These are phyloP conservation scores for Netelia virgata DNA, from an alignment of 2,888 invertebrate species.

Conservation along the genomic window DNA sequence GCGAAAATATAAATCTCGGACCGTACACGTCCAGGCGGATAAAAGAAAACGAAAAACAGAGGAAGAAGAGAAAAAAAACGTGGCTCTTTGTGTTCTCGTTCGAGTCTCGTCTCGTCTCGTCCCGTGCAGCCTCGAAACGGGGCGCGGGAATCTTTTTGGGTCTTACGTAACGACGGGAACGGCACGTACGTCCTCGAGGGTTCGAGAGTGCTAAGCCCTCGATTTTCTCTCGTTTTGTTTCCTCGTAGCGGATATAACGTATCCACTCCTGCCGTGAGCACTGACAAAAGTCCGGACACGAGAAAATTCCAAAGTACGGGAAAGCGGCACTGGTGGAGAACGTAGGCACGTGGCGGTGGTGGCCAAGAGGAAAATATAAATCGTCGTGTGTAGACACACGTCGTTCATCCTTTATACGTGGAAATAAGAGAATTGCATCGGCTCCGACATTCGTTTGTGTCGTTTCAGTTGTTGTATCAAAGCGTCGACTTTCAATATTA, in stretches of 20 bases:
- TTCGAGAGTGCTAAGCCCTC: constrained; percentile 35
- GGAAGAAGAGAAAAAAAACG: not conserved
- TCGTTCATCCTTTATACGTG: no score
- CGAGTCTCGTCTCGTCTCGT: constrained; percentile 5
- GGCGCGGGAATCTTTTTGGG: constrained; percentile 18
- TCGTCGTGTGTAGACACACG: no score
- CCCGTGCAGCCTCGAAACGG: not conserved
- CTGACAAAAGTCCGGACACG: constrained; percentile 4
- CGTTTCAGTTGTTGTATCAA: no score
- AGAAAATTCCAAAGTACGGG: constrained; percentile 7
- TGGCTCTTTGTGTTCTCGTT: constrained; percentile 42
- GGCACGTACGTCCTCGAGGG: constrained; percentile 57
- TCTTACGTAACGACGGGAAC: constrained; percentile 60
- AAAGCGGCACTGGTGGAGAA: constrained; percentile 8
- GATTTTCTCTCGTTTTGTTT: constrained; percentile 50
- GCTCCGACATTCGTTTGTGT: no score
- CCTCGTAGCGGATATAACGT: constrained; percentile 15
- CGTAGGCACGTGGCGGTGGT: not conserved
- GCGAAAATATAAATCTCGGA: not conserved
- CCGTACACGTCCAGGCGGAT: not conserved
- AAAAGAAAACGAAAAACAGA: constrained; percentile 12
- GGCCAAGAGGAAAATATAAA: no score
- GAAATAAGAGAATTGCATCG: no score
- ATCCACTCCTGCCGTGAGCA: constrained; percentile 8
- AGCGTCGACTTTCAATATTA: no score